Evolutionary conservation across 2,888 invertebrate species (phyloP), one percentile per base, ranked within the genome.

Genomic region (Caenorhabditis angaria): DNA sequence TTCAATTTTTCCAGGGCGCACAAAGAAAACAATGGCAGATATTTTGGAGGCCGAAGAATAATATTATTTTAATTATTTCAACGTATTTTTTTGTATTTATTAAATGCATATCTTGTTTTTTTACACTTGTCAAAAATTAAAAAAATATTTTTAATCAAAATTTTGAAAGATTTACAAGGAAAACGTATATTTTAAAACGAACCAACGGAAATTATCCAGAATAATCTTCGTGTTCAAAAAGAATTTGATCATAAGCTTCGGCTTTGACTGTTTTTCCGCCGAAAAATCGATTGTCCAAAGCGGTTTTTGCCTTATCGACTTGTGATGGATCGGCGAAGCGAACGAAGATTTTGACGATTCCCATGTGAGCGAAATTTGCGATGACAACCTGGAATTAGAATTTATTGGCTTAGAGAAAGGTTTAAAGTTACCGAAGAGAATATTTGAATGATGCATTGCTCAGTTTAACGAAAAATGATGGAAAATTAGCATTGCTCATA

Each of bases 221-320:
- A 27, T 74, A 69, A 90, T 99, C 97, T 81, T 93, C 94, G 89
- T 95, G 94, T 89, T 97, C 95, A 89, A 95, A 97, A 73, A 97
- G 91, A 75, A 94, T 93, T 89, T 95, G 96, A 90, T 99, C 97
- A 89, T 99, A 99, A 65, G 94, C 91, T 87, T 93, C 92, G 54
- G 97, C 95, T 88, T 93, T 92, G 48, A 99, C 95, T 80, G 93
- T 91, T 84, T 96, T 91, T 0, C 99, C 97, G 66, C 94, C 97
- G 90, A 99, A 99, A 90, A 93, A 99, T 73, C 97, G 91, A 5
- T 95, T 95, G 89, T 96, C 92, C 53, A 99, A 90, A 14, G 93
- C 93, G 86, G 92, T 92, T 82, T 93, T 91, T 57, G 94, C 95
- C 82, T 91, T 91, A 89, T 92, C 92, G 29, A 96, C 95, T 89